Evolutionary conservation across 2,113 vertebrate genomes (phyloP).

Genomic region (Callithrix jacchus): DNA sequence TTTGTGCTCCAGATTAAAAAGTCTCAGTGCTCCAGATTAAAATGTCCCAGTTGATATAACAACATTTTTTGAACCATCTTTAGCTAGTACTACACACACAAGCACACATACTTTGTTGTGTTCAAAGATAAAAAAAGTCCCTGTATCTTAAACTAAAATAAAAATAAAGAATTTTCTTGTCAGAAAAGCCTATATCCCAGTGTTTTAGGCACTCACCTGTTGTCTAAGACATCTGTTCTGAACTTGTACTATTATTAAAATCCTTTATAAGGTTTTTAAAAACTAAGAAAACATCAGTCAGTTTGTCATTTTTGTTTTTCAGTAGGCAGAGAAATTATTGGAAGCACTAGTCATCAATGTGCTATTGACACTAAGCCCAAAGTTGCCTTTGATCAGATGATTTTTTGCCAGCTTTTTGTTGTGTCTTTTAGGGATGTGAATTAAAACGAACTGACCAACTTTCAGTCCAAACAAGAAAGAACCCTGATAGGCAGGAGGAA

Average conservation of each 20-base stretch:
- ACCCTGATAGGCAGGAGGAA: constrained; percentile 50
- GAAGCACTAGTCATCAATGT: background rate
- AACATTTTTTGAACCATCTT: background rate
- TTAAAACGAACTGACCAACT: constrained; percentile 73
- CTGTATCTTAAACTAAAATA: background rate
- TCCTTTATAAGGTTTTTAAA: constrained; percentile 2
- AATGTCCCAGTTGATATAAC: background rate
- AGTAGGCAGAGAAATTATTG: background rate
- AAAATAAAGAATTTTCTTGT: background rate
- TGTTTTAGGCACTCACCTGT: constrained; percentile 40
- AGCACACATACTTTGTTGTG: background rate
- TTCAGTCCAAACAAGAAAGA: constrained; percentile 72
- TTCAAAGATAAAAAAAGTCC: background rate
- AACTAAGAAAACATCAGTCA: background rate
- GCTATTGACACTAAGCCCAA: constrained; percentile 49
- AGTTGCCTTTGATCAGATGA: constrained; percentile 62
- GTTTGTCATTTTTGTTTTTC: background rate
- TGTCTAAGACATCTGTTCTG: constrained; percentile 36
- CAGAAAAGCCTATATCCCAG: background rate
- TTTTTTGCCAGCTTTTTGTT: constrained; percentile 72
- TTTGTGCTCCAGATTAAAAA: background rate
- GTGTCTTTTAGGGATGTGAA: constrained; percentile 66
- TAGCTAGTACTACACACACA: background rate
- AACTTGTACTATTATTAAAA: constrained; percentile 56
- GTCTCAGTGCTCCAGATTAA: background rate